Evolutionary conservation across 2,888 invertebrate species (phyloP).

Genomic region (Prosopocoilus inquinatus): DNA sequence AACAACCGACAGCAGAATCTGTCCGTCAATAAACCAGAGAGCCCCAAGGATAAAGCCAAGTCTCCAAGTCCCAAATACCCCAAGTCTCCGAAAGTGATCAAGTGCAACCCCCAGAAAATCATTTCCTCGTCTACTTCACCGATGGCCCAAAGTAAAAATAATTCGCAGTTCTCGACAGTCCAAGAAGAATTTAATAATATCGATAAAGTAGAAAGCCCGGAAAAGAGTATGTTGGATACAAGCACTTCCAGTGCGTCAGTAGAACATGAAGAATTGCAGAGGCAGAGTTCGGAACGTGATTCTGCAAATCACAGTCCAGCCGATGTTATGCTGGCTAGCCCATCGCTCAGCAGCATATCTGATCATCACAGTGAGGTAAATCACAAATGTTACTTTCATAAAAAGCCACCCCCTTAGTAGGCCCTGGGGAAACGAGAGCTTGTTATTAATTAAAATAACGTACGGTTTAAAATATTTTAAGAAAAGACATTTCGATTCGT

Average conservation of each 20-base stretch:
- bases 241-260: constrained; percentile 7
- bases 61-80: background rate
- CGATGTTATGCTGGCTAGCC: constrained; percentile 67
- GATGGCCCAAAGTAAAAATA: constrained; percentile 26
- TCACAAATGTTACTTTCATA: too few species aligned
- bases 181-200: constrained; percentile 19
- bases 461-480: too few species aligned
- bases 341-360: constrained; percentile 66
- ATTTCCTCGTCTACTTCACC: constrained; percentile 14
- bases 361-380: constrained; percentile 64
- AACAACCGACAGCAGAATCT: too few species aligned
- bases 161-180: constrained; percentile 12
- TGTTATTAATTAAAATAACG: too few species aligned
- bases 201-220: constrained; percentile 25
- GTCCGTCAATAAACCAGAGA: background rate
- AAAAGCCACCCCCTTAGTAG: too few species aligned
- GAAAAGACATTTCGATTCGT: too few species aligned
- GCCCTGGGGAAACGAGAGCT: too few species aligned
- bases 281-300: constrained; percentile 55
- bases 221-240: constrained; percentile 9
- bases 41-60: background rate
- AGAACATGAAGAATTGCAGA: constrained; percentile 24
- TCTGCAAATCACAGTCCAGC: constrained; percentile 78
- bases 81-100: constrained; percentile 18
- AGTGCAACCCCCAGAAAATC: constrained; percentile 16